These are phyloP conservation scores for Tyrophagus putrescentiae DNA, from an alignment of 1,140 invertebrate genomes.

Conservation along the genomic window DNA sequence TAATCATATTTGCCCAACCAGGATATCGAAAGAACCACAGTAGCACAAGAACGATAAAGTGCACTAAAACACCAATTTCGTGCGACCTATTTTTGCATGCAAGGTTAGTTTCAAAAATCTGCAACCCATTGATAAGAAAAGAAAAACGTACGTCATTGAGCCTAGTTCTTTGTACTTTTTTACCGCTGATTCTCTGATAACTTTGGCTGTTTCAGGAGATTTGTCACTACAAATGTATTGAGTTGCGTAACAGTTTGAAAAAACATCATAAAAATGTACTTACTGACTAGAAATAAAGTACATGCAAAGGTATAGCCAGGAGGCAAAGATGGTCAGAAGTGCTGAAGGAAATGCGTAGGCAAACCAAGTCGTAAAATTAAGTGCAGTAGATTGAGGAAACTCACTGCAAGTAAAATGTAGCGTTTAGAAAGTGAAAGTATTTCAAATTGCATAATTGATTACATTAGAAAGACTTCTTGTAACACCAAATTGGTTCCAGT, in stretches of 20 bases:
- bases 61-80: slow-evolving; percentile 53
- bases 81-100: slow-evolving; percentile 55
- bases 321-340: slow-evolving; percentile 51
- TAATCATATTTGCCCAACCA: slow-evolving; percentile 40
- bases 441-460: no score
- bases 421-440: no score
- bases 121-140: neutral
- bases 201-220: slow-evolving; percentile 18
- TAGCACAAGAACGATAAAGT: slow-evolving; percentile 61
- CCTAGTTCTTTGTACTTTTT: slow-evolving; percentile 59
- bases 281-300: slow-evolving; percentile 41
- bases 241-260: no score
- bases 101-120: no score
- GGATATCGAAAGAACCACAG: slow-evolving; percentile 72
- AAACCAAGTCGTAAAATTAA: slow-evolving; percentile 64
- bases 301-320: slow-evolving; percentile 50
- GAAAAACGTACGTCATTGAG: slow-evolving; percentile 49
- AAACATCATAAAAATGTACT: no score
- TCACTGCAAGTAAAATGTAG: slow-evolving; percentile 14
- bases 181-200: slow-evolving; percentile 40
- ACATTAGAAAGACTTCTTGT: slow-evolving; percentile 40
- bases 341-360: slow-evolving; percentile 48
- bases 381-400: slow-evolving; percentile 22
- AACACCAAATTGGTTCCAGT: slow-evolving; percentile 76
- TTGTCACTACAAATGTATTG: slow-evolving; percentile 18